These are phyloP conservation scores for Scolanthus callimorphus DNA, from an alignment of 92 coral and sea anemone species.

Conservation along the genomic window DNA sequence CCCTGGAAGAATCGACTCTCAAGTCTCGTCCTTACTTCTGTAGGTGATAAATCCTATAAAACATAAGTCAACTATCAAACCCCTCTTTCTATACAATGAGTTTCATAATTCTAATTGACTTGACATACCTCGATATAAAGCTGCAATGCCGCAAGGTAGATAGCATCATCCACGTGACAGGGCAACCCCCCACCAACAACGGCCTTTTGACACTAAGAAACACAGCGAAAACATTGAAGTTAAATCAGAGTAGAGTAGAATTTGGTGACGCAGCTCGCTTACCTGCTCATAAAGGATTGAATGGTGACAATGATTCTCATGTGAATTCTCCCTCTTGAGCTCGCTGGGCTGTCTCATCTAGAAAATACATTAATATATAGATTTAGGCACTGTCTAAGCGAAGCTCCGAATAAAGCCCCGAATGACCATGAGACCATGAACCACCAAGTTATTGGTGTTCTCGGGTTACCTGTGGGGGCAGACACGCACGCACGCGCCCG, in stretches of 20 bases:
- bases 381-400: no score
- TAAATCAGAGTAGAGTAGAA: neutral
- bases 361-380: no score
- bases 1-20: slow-evolving; percentile 44
- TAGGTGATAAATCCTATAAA: slow-evolving; percentile 57
- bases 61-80: neutral
- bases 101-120: no score
- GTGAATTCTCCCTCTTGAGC: slow-evolving; percentile 25
- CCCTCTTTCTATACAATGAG: no score
- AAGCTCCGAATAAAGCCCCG: no score
- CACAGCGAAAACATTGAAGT: neutral
- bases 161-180: slow-evolving; percentile 79
- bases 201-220: slow-evolving; percentile 86
- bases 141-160: slow-evolving; percentile 84
- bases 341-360: slow-evolving; percentile 43
- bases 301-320: slow-evolving; percentile 83
- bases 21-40: slow-evolving; percentile 38
- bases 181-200: slow-evolving; percentile 79
- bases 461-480: no score
- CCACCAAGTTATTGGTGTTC: no score
- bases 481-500: no score
- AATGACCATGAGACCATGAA: no score
- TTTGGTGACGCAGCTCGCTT: neutral
- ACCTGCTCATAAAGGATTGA: slow-evolving; percentile 83
- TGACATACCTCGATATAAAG: slow-evolving; percentile 91